Evolutionary conservation across 2,888 invertebrate genomes (phyloP), one percentile per base, ranked within the genome.

Genomic region (Orthosia gracilis): DNA sequence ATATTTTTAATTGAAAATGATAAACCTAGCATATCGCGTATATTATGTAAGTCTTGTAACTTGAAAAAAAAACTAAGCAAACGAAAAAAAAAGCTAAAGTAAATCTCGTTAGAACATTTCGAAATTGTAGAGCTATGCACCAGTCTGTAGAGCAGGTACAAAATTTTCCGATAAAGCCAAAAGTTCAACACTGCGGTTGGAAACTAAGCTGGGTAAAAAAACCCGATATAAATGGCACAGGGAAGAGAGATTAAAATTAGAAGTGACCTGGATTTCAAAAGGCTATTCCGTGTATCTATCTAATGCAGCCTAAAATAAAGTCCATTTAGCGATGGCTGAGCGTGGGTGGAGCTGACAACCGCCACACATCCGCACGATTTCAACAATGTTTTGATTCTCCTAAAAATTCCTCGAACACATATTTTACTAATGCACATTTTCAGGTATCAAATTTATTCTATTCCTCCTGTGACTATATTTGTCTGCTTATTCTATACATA

Each of bases 241-340:
- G 67, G 79, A 78, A 88, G 71, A 85, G 83, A 78, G 80, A 88
- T 90, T 89, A 88, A 91, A 92, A 90, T 87, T 87, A 85, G 83
- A 84, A 75, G 72, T 86, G 93, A 91, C 91, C 93, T 80, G 86
- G 87, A 90, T 94, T 90, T 81, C 70, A 70, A 84, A 88, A 89
- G 87, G 87, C 85, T 86, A 78, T 86, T 85, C 73, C 80, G 76
- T 86, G 83, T 88, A 85, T 84, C 76, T 80, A 83, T 84, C 88
- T 89, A 89, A 89, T 91, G 88, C 85, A 87, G 82, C 80, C 87
- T 87, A 89, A 93, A 94, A 93, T 93, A 92, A 86, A 89, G 74
- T 89, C 88, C 86, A 89, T 91, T 89, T 89, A 90, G 87, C 84
- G 70, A 79, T 65, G 70, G 63, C 45, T 69, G 74, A 67, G 76